Evolutionary conservation across 2,113 vertebrate species (phyloP).

Genomic region (Phoenicopterus ruber): DNA sequence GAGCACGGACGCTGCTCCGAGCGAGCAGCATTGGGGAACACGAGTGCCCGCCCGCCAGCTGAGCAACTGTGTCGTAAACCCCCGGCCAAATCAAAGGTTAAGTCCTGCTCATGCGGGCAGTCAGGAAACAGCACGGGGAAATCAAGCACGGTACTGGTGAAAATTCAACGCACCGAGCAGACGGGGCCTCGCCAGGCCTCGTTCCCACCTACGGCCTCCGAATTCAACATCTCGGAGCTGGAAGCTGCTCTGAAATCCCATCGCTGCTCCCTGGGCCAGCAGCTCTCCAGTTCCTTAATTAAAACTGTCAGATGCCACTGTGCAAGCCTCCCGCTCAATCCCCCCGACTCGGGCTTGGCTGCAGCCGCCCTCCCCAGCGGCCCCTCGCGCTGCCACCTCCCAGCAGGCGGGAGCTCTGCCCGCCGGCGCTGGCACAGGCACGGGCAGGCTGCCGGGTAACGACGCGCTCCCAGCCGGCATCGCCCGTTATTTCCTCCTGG

Average conservation of each 20-base stretch:
- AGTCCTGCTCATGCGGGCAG: no score
- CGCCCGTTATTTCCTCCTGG: background rate
- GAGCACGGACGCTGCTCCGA: background rate
- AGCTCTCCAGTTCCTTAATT: background rate
- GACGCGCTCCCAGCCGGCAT: background rate
- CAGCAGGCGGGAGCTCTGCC: background rate
- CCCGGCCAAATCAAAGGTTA: accelerated
- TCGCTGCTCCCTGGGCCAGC: background rate
- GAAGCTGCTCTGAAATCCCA: background rate
- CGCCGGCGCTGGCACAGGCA: background rate
- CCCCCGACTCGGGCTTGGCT: accelerated
- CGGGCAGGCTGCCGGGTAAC: no score
- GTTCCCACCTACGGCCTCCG: background rate
- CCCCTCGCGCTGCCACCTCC: background rate
- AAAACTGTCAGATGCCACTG: background rate
- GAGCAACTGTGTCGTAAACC: background rate
- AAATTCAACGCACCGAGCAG: no score
- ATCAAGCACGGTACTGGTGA: no score
- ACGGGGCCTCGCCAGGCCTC: background rate
- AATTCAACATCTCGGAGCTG: no score
- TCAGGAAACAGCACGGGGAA: no score
- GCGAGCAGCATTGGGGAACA: no score
- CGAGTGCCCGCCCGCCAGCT: background rate
- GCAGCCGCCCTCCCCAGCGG: accelerated
- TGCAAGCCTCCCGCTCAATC: accelerated